A percentile compares a stretch with the other conserved stretches of the same genome.
phyloP scores from a whole-genome alignment of 1,140 invertebrate genomes.

The Galleria mellonella region DNA sequence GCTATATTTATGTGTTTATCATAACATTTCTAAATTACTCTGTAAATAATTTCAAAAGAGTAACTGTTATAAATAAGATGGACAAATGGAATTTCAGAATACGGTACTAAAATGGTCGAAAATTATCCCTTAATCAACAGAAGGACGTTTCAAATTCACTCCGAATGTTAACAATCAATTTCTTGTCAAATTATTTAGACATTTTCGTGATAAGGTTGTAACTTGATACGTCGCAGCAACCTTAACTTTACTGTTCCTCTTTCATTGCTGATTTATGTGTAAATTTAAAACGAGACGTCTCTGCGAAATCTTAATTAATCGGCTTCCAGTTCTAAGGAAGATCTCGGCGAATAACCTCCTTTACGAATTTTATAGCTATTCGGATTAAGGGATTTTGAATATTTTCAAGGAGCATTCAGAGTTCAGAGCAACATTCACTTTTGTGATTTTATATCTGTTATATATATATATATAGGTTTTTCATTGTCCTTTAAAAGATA shows the following conservation, averaged over 20 bases:
- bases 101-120: no score
- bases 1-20: no score
- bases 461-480: not conserved
- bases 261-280: conserved; percentile 2
- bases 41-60: no score
- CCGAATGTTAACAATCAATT: no score
- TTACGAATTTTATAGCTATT: conserved; percentile 12
- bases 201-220: no score
- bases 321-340: conserved; percentile 8
- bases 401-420: conserved; percentile 2
- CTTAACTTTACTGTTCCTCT: not conserved
- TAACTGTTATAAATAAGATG: no score
- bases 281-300: not conserved
- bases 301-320: conserved; percentile 12
- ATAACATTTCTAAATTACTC: no score
- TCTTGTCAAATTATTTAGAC: no score
- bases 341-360: conserved; percentile 8
- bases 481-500: not conserved
- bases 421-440: conserved; percentile 1
- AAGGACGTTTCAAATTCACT: no score
- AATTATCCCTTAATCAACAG: no score
- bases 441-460: conserved; percentile 1
- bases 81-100: no score
- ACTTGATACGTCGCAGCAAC: no score
- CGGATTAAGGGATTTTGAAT: conserved; percentile 14